phyloP scores from a whole-genome alignment of 2,797 vertebrate genomes.

The Macrochelys suwanniensis region DNA sequence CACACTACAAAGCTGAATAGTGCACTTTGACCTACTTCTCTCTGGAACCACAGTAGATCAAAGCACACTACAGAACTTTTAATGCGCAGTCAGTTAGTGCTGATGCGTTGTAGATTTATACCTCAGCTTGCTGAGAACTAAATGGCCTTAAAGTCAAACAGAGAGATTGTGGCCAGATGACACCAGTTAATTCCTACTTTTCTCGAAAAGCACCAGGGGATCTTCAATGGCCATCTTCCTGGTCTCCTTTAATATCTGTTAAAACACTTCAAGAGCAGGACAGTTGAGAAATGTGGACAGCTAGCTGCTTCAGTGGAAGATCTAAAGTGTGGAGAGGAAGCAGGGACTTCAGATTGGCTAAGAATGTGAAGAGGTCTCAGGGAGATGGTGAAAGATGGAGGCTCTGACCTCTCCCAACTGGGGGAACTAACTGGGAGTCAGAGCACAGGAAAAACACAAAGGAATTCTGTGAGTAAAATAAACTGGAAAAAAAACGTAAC shows the following conservation, averaged over 20 bases:
- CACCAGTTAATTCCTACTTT: neutral
- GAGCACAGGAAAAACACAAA: neutral
- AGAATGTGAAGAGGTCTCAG: neutral
- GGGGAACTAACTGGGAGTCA: neutral
- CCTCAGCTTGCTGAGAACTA: neutral
- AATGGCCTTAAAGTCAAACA: neutral
- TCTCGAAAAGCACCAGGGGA: rapidly evolving
- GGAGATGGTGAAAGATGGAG: neutral
- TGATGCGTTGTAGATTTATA: neutral
- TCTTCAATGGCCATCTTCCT: neutral
- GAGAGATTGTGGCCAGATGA: neutral
- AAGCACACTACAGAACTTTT: neutral
- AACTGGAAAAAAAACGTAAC: neutral
- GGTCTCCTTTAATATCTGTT: neutral
- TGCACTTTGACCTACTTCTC: neutral
- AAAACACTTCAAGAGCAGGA: neutral
- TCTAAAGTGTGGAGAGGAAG: neutral
- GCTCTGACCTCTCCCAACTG: neutral
- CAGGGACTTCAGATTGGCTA: neutral
- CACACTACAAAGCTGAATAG: too few relatives aligned
- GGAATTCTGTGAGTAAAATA: neutral
- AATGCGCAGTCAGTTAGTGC: neutral
- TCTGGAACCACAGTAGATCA: neutral
- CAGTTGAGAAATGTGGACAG: neutral
- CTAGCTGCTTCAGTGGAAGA: neutral